Base-by-base conservation (phyloP, 2,888 invertebrate genomes). In the Dasypogon diadema region DNA sequence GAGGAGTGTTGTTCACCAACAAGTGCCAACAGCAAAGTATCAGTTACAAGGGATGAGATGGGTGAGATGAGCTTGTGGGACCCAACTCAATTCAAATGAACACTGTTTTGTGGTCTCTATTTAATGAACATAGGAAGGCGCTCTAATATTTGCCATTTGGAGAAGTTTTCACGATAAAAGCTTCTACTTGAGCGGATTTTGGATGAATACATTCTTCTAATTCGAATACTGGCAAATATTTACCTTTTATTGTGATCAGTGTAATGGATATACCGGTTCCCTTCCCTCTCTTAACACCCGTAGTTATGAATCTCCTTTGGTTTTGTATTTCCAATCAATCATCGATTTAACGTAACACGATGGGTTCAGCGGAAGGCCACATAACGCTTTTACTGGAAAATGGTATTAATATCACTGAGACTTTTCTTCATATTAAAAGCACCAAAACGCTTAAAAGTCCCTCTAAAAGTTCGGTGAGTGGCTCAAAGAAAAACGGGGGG, bases 71-170 rank as follows among this genome's bases (percentile, higher is more conserved):
- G 51, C 30, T 34, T 60, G 30, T 30, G 30, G 60, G 21, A 46
- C 22, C 73, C 70, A 68, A 58, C 75, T 74, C 76, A 77, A 77
- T 77, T 77, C 74, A 74, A 77, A 77, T 76, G 76, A 77, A 77
- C 77, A 72, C 68, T 76, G 76, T 77, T 74, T 76, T 77, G 77
- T 76, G 77, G 77, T 74, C 68, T 76, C 58, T 77, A 74, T 76
- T 77, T 76, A 77, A 76, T 76, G 72, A 77, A 77, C 51, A 63
- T 63, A 63, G 42, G 58, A 74, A 60, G 46, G 37, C 37, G 70
- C n/a, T 58, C 56, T 56, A 58, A 73, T 73, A 73, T 73, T 73
- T 73, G 73, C 73, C 37, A 56, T 73, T 73, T 58, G 73, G 56
- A 58, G 42, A 58, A 46, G 30, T 73, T 73, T 73, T 54, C 6